Evolutionary conservation across 2,113 vertebrate genomes (phyloP).

Genomic region (Felis chaus): DNA sequence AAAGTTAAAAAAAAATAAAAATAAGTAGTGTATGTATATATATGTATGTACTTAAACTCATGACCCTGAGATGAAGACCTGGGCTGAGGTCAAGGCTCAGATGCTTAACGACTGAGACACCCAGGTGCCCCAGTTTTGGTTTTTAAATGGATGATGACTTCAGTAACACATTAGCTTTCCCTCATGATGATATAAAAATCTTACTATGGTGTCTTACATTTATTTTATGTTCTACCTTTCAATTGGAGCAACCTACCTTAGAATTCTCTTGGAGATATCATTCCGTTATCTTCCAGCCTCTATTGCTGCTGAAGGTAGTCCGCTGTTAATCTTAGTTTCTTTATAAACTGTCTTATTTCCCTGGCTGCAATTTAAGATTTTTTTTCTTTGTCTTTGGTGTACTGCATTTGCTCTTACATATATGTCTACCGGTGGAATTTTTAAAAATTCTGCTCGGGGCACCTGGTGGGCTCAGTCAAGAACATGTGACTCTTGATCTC

Average conservation of each 20-base stretch:
- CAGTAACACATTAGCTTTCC: slow-evolving; percentile 4
- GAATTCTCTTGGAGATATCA: not conserved
- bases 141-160: not conserved
- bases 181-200: not conserved
- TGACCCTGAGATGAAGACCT: not conserved
- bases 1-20: no score
- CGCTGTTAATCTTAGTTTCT: slow-evolving; percentile 4
- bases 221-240: slow-evolving; percentile 19
- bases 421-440: not conserved
- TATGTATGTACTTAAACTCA: not conserved
- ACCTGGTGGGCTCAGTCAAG: not conserved
- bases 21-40: no score
- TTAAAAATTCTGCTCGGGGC: not conserved
- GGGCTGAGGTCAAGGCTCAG: not conserved
- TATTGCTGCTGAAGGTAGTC: not conserved
- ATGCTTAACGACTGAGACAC: not conserved
- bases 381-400: not conserved
- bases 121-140: not conserved
- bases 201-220: not conserved
- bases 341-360: not conserved
- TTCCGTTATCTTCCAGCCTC: slow-evolving; percentile 3
- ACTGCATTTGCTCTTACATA: not conserved
- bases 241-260: not conserved
- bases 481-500: not conserved
- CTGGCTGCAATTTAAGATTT: not conserved